Conservation (phyloP, 2,888 invertebrate genomes). For the Ametastegia equiseti region DNA sequence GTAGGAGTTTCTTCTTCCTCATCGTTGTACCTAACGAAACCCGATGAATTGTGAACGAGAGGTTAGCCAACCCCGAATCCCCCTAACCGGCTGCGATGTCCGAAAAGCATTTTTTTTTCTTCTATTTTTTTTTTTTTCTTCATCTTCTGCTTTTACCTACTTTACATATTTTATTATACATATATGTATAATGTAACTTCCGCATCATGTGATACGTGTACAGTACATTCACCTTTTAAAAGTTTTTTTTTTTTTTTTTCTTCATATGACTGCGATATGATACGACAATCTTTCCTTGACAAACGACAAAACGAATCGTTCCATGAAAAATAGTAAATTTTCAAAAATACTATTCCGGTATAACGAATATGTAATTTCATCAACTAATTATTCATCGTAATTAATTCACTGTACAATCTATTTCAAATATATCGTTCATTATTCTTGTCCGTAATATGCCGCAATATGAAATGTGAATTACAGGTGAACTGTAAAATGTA, state of each 20-base stretch:
- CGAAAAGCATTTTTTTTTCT: conserved; percentile 36
- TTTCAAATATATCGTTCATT: not conserved
- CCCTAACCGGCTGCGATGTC: conserved; percentile 19
- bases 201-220: not conserved
- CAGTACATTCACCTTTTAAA: not conserved
- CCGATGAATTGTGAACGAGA: conserved; percentile 38
- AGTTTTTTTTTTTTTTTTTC: not conserved
- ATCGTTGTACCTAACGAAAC: conserved; percentile 19
- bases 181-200: not conserved
- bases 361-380: not conserved
- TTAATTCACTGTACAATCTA: not conserved
- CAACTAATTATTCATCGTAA: not conserved
- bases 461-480: no score
- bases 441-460: not conserved
- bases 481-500: not conserved
- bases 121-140: not conserved
- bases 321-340: not conserved
- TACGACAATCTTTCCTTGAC: conserved; percentile 1
- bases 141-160: not conserved
- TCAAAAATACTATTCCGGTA: not conserved
- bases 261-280: not conserved
- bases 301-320: not conserved
- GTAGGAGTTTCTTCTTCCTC: conserved; percentile 55
- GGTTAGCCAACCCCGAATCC: not conserved
- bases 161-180: not conserved